These are phyloP conservation scores for Myopa testacea DNA, from an alignment of 2,888 invertebrate genomes.

Conservation along the genomic window DNA sequence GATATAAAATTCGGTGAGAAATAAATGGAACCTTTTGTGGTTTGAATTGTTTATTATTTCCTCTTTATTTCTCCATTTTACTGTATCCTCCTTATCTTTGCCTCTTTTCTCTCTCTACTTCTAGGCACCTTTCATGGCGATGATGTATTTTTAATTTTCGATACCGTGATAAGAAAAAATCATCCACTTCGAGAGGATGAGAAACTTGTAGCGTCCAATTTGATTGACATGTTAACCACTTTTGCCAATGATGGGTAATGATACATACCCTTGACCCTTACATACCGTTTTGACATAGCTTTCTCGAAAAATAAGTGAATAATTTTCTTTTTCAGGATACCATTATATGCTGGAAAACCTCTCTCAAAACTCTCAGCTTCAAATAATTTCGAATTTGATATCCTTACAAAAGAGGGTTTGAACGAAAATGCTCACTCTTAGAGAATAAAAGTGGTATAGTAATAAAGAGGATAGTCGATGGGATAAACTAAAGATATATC, in stretches of 20 bases:
- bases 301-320: background rate
- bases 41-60: too few relatives aligned
- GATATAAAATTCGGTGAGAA: slow-evolving; percentile 70
- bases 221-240: slow-evolving; percentile 45
- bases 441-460: too few relatives aligned
- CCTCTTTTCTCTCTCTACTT: background rate
- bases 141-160: slow-evolving; percentile 44
- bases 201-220: slow-evolving; percentile 35
- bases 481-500: too few relatives aligned
- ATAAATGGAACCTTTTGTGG: too few relatives aligned
- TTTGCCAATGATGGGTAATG: slow-evolving; percentile 41
- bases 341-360: slow-evolving; percentile 1
- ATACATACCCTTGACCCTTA: too few relatives aligned
- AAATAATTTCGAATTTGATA: slow-evolving; percentile 21
- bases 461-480: too few relatives aligned
- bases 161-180: slow-evolving; percentile 10
- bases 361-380: background rate
- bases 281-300: background rate
- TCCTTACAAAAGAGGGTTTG: slow-evolving; percentile 10
- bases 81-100: background rate
- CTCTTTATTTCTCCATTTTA: too few relatives aligned
- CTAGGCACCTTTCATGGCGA: slow-evolving; percentile 47
- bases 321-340: slow-evolving; percentile 5
- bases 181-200: slow-evolving; percentile 45
- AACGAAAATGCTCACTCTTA: background rate